Base-by-base conservation (phyloP, 2,888 invertebrate species). In the Germaria angustata region DNA sequence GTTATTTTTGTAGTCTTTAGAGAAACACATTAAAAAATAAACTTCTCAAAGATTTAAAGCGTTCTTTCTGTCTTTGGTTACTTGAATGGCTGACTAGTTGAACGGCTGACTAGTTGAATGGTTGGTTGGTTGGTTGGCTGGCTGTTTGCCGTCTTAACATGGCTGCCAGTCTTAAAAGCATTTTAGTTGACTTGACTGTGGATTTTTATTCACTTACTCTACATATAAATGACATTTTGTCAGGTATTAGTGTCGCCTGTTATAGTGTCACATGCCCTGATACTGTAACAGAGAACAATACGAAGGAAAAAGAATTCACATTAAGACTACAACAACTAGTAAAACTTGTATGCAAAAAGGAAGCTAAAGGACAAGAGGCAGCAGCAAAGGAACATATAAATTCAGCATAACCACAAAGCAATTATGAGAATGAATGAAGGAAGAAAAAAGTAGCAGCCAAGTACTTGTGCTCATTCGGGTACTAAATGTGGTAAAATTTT, bases 201-300 rank as follows among this genome's bases (percentile, higher is more conserved):
- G 69, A 65, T 65, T 71, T 77, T 77, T 79, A 82, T 82, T 82
- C 82, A 82, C 82, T 82, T 82, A 79, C 63, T 76, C 51, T 46
- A 55, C 63, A 66, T 53, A 36, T 53, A 81, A 76, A 41, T 82
- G 79, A 71, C 79, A 82, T 71, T 79, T 82, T 82, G 82, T 82
- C 82, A 82, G 82, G 82, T 82, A 82, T 82, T 82, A 82, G 79
- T 82, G 82, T 82, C 66, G 79, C 71, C 82, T 82, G 82, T 79
- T 79, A 76, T 61, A 79, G 46, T 82, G 79, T 82, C 82, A 82
- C 69, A 69, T 69, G 69, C 65, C 61, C 24, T 57, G 24, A 9
- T 44, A 73, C 68, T 36, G 20, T 46, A 32, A 22, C 22, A 32
- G 36, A 20, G 44, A n/a, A 32, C 34, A 51, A 59, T 20, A 51